Evolutionary conservation across 2,797 vertebrate species (phyloP), one percentile per base, ranked within the genome.

Genomic region (Neosalanx taihuensis): DNA sequence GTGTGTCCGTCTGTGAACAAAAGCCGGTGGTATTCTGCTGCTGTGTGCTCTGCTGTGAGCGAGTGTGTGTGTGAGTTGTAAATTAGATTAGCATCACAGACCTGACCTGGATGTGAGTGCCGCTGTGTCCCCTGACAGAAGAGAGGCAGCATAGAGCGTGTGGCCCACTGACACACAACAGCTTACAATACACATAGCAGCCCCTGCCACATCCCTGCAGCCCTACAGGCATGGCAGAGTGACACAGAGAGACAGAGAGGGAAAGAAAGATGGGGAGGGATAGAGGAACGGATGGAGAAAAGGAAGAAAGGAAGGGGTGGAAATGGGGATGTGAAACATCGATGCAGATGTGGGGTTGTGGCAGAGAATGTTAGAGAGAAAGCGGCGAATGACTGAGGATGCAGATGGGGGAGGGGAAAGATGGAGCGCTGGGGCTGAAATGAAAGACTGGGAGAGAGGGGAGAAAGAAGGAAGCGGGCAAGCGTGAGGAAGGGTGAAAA

Each of bases 131-230:
- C 83, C 70, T 83, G 71, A 82, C 77, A 81, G 85, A 83, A 79
- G 82, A 79, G 74, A 60, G 60, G 79, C 79, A 84, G 70, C 77
- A 73, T 65, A 65, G 75, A 75, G 78, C 78, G 74, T 78, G 72
- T 90, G 89, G 77, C 88, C 88, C 74, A 90, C 84, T 90, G 89
- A 89, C 90, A 91, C 86, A 90, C 81, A 90, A 81, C 89, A 87
- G 53, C 66, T 49, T 35, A 62, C 65, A 63, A 76, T 79, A 78
- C 82, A 81, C 71, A 77, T 71, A 74, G 79, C 74, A 83, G 78
- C 72, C 72, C 64, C 83, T 77, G 75, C 78, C 63, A 65, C 78
- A 76, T 77, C 82, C 87, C 87, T 58, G 84, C 78, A 88, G 87
- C 81, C 86, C 86, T 60, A 85, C 77, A 87, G 90, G 86, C 89